phyloP scores from a whole-genome alignment of 35 echinoderm and acorn worm genomes.

The Ptychodera flava region DNA sequence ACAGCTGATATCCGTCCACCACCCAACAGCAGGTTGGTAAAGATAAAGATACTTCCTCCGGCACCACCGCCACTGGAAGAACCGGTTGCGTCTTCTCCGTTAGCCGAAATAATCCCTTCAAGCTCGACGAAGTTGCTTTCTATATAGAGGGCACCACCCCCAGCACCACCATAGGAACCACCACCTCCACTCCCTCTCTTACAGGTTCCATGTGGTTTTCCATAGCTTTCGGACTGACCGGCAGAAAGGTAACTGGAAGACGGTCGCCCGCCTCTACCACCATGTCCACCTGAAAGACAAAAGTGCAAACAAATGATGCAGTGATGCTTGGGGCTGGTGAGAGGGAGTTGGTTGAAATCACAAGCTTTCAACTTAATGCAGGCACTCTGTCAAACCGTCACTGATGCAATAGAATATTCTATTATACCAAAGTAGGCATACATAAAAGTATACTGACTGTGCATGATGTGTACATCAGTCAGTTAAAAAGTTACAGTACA shows the following conservation, averaged over 20 bases:
- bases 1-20: slow-evolving; percentile 35
- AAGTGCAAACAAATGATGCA: no score
- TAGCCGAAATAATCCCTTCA: slow-evolving; percentile 46
- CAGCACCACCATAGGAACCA: slow-evolving; percentile 24
- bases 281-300: slow-evolving; percentile 53
- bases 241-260: slow-evolving; percentile 8
- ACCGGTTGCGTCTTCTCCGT: slow-evolving; percentile 36
- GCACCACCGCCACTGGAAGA: slow-evolving; percentile 40
- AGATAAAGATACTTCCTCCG: slow-evolving; percentile 49
- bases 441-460: no score
- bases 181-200: slow-evolving; percentile 51
- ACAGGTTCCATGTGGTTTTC: slow-evolving; percentile 4
- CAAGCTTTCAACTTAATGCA: no score
- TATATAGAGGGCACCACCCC: slow-evolving; percentile 28
- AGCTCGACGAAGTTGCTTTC: slow-evolving; percentile 8
- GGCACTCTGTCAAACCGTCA: no score
- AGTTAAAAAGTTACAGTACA: no score
- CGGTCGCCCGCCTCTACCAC: slow-evolving; percentile 49
- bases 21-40: slow-evolving; percentile 1
- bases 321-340: no score
- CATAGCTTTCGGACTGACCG: slow-evolving; percentile 28
- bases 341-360: no score
- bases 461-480: no score
- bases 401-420: no score
- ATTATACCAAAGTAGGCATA: no score